Evolutionary conservation across 2,797 vertebrate species (phyloP).

Genomic region (Epinephelus awoara): DNA sequence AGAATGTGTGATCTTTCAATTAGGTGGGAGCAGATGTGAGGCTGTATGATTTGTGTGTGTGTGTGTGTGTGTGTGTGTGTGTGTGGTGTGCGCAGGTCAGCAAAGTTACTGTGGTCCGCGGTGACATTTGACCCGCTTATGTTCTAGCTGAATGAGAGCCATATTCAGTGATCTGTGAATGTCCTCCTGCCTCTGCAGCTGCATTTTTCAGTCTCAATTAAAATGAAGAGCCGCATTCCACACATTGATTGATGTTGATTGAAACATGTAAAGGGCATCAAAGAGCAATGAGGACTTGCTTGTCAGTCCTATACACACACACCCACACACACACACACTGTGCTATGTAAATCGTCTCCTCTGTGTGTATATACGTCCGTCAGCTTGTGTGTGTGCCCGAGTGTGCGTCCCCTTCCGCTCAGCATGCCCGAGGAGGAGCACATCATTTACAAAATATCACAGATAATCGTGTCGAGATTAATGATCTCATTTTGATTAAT

Average conservation of each 20-base stretch:
- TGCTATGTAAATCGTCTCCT: conserved; percentile 24
- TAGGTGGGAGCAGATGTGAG: conserved; percentile 56
- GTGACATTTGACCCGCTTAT: conserved; percentile 66
- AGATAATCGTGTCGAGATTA: conserved; percentile 81
- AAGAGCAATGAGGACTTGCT: conserved; percentile 63
- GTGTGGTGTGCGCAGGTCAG: conserved; percentile 43
- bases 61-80: conserved; percentile 18
- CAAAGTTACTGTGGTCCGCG: conserved; percentile 31
- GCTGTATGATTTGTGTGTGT: conserved; percentile 44
- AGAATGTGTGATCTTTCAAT: conserved; percentile 65
- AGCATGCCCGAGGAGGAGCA: conserved; percentile 59
- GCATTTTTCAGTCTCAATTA: conserved; percentile 66
- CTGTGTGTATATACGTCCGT: conserved; percentile 26
- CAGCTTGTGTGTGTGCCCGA: conserved; percentile 15
- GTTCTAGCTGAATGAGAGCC: conserved; percentile 41
- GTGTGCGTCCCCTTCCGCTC: conserved; percentile 28
- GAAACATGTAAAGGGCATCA: conserved; percentile 84
- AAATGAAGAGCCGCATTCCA: conserved; percentile 68
- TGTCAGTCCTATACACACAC: neutral
- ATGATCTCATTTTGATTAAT: conserved; percentile 82
- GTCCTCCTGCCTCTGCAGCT: conserved; percentile 33
- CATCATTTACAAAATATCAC: conserved; percentile 78
- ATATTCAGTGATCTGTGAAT: conserved; percentile 52
- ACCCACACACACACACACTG: neutral
- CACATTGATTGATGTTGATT: conserved; percentile 83